A percentile compares a stretch with the other conserved stretches of the same genome.
Conservation (phyloP, 2,888 invertebrate species). For the Harpagoxenus sublaevis region DNA sequence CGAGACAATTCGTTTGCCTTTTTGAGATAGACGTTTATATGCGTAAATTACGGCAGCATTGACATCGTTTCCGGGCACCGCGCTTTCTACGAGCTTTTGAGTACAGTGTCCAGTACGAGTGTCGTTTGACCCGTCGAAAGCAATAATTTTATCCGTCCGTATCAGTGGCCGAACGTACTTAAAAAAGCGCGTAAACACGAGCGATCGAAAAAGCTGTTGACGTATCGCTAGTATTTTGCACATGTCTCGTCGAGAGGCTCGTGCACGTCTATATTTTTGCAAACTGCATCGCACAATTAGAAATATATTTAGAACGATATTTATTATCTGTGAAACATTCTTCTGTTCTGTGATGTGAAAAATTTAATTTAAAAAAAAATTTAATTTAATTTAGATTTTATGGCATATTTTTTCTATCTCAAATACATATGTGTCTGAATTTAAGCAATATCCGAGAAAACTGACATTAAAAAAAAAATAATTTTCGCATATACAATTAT, state of each 20-base stretch:
- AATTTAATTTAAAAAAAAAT: too few relatives aligned
- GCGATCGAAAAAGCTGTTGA: conserved; percentile 56
- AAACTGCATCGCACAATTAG: conserved; percentile 24
- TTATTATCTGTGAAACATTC: background rate
- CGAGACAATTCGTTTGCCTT: conserved; percentile 34
- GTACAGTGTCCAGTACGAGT: conserved; percentile 30
- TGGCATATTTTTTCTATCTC: background rate
- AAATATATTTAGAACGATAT: conserved; percentile 8
- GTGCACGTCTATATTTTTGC: conserved; percentile 14
- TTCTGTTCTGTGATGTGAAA: background rate
- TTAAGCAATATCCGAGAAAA: background rate
- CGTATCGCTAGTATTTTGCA: conserved; percentile 25
- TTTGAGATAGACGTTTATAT: conserved; percentile 14
- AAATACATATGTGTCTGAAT: background rate
- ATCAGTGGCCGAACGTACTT: conserved; percentile 46
- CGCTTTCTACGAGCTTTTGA: conserved; percentile 37
- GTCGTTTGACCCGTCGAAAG: conserved; percentile 50
- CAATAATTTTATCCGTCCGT: conserved; percentile 65
- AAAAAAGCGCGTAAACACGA: conserved; percentile 57
- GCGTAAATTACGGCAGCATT: conserved; percentile 30
- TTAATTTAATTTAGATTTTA: background rate
- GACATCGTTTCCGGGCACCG: conserved; percentile 15
- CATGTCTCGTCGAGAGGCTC: conserved; percentile 15
- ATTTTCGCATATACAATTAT: background rate
- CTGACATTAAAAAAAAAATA: background rate